These are phyloP conservation scores for Aphaenogaster rudis DNA, from an alignment of 1,140 invertebrate genomes.

Conservation along the genomic window DNA sequence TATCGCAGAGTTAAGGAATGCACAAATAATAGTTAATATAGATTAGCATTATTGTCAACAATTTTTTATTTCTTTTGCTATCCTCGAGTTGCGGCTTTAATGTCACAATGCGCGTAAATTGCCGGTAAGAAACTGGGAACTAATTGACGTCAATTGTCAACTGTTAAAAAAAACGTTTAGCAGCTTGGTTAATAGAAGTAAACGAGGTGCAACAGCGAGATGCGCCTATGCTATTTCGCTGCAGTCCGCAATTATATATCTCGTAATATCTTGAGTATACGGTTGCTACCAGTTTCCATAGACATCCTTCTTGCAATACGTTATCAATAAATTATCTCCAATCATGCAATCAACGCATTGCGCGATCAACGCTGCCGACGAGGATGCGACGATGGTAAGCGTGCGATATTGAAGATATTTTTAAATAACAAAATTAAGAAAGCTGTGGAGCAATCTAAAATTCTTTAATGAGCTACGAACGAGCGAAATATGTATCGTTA, in stretches of 20 bases:
- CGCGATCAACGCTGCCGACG: not conserved
- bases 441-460: no score
- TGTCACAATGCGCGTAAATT: constrained; percentile 1
- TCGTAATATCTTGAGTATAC: not conserved
- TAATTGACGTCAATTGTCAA: constrained; percentile 27
- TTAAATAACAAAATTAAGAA: not conserved
- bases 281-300: not conserved
- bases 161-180: constrained; percentile 10
- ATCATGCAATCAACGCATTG: not conserved
- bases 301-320: not conserved
- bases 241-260: not conserved
- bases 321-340: constrained; percentile 4
- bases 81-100: not conserved
- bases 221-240: not conserved
- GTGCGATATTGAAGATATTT: not conserved
- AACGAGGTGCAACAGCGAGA: not conserved
- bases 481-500: no score
- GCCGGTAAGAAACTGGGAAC: not conserved
- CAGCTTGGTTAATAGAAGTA: constrained; percentile 1
- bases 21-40: not conserved
- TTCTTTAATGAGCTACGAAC: no score
- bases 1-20: not conserved
- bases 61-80: not conserved
- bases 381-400: not conserved
- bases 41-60: not conserved